These are phyloP conservation scores for Bos indicus DNA, from an alignment of 2,113 vertebrate genomes.

Conservation along the genomic window DNA sequence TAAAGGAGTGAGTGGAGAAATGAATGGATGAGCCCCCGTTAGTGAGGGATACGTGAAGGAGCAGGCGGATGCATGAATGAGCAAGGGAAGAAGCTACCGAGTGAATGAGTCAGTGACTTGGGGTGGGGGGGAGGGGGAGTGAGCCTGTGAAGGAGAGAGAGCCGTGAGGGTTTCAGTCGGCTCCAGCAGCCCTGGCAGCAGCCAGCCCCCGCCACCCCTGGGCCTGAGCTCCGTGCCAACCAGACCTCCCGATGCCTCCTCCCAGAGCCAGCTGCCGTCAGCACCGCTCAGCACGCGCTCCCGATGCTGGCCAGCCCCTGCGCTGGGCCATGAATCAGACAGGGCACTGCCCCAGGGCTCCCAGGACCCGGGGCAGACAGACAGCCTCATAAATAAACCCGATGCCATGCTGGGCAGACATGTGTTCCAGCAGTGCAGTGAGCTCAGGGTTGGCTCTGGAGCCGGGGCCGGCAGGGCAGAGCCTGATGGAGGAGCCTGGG, in stretches of 20 bases:
- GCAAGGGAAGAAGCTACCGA: neutral
- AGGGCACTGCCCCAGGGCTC: conserved; percentile 45
- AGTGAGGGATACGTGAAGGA: neutral
- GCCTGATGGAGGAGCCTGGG: neutral
- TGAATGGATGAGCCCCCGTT: neutral
- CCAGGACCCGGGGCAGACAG: conserved; percentile 40
- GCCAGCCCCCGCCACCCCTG: neutral
- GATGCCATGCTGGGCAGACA: conserved; percentile 50
- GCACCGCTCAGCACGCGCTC: neutral
- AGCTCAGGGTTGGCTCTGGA: conserved; percentile 52
- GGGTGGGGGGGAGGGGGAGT: neutral
- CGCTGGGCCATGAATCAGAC: conserved; percentile 53
- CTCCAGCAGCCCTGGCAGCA: conserved; percentile 32
- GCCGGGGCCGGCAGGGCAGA: neutral
- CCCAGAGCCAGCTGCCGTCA: neutral
- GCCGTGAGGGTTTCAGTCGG: neutral
- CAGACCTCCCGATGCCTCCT: conserved; percentile 11
- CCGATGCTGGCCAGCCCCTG: conserved; percentile 30
- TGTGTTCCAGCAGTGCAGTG: conserved; percentile 26
- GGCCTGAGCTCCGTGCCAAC: conserved; percentile 20
- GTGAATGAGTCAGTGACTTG: conserved; percentile 44
- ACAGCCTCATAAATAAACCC: conserved; percentile 64
- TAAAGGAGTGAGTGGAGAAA: neutral
- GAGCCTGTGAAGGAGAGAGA: neutral
- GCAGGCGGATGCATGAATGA: conserved; percentile 44